These are phyloP conservation scores for Cantharis rufa DNA, from an alignment of 2,888 invertebrate genomes.

Conservation along the genomic window DNA sequence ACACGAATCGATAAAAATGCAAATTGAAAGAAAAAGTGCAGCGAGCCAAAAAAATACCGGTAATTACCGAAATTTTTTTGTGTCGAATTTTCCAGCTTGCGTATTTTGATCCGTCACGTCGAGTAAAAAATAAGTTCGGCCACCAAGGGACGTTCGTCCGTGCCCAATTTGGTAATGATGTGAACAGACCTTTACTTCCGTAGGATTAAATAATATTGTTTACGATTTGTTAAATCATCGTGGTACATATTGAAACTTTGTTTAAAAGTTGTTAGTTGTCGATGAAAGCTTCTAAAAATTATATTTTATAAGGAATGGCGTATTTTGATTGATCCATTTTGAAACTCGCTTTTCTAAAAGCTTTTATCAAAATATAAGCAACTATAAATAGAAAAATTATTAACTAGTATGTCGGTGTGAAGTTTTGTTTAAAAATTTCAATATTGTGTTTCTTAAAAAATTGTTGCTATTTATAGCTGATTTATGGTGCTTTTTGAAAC, in stretches of 20 bases:
- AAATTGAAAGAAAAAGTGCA: background rate
- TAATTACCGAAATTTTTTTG: background rate
- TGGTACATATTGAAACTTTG: background rate
- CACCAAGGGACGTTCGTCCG: background rate
- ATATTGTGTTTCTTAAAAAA: background rate
- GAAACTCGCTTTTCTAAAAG: background rate
- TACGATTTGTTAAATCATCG: background rate
- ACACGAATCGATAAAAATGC: background rate
- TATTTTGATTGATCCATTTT: background rate
- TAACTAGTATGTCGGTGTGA: background rate
- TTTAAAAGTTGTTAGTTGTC: background rate
- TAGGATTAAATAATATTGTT: background rate
- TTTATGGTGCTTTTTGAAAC: background rate
- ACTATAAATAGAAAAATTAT: background rate
- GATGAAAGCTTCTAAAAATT: background rate
- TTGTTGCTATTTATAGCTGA: background rate
- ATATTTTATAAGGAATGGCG: background rate
- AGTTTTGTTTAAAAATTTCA: background rate
- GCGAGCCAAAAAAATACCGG: background rate
- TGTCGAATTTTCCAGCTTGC: background rate
- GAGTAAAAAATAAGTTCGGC: background rate
- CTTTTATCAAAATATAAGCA: background rate
- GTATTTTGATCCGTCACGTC: too few species aligned
- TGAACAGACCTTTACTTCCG: background rate
- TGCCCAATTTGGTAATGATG: background rate